phyloP scores from a whole-genome alignment of 2,888 invertebrate genomes.

The Nomada goodeniana region DNA sequence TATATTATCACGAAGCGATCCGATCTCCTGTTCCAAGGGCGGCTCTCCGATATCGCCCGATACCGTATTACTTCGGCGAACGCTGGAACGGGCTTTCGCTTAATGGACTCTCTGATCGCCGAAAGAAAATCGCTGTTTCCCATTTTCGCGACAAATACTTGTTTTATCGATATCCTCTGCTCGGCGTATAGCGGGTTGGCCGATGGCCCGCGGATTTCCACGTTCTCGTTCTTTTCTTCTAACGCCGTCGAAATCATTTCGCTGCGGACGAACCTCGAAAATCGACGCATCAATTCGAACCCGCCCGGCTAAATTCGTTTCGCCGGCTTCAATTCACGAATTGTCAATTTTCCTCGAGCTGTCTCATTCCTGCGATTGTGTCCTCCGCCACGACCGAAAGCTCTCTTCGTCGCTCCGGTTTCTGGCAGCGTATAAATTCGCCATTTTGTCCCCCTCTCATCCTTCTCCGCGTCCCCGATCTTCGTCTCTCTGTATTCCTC shows the following conservation, averaged over 20 bases:
- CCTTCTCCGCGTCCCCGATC: neutral
- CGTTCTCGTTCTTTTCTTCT: too few relatives aligned
- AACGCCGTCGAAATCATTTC: too few relatives aligned
- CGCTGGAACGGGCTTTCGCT: neutral
- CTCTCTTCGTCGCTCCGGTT: slow-evolving; percentile 28
- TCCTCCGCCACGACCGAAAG: neutral
- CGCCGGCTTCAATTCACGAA: slow-evolving; percentile 16
- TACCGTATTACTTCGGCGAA: too few relatives aligned
- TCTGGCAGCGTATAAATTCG: slow-evolving; percentile 61
- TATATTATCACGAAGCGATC: neutral
- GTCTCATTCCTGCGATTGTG: slow-evolving; percentile 13
- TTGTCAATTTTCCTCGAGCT: slow-evolving; percentile 44
- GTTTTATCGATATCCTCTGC: too few relatives aligned
- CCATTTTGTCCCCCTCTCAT: slow-evolving; percentile 1
- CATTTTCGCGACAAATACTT: too few relatives aligned
- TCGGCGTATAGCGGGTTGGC: too few relatives aligned
- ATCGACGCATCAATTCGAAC: neutral
- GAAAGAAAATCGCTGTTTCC: neutral
- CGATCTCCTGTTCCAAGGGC: neutral
- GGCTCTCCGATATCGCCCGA: too few relatives aligned
- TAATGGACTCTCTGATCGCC: slow-evolving; percentile 15
- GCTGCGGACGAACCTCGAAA: too few relatives aligned
- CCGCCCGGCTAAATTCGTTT: slow-evolving; percentile 1
- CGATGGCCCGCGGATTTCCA: too few relatives aligned
- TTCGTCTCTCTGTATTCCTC: slow-evolving; percentile 1